Base-by-base conservation (phyloP, 1,140 invertebrate species). In the Drosophila kikkawai region DNA sequence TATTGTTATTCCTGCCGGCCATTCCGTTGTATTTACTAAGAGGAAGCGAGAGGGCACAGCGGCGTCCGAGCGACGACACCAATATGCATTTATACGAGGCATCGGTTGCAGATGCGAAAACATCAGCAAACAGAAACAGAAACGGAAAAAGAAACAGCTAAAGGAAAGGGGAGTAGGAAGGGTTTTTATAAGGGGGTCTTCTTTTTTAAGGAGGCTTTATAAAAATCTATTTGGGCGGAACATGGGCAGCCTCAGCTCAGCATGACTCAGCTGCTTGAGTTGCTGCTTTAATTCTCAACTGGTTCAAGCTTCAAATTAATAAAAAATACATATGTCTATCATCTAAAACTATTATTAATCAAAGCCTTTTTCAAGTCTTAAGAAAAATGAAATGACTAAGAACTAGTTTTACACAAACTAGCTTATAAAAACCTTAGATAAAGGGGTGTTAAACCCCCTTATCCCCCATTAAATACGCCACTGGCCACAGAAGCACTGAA, bases 41-140 rank as follows among this genome's bases (percentile, higher is more conserved):
- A 53, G 75, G 19, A 47, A 75, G 58, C 69, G 75, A 48, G 70
- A 66, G 48, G 61, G 50, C 70, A 48, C 19, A 37, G 60, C 44
- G 29, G 12, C 8, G 15, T n/a, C 58, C 19, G 19, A 51, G 41
- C 36, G 53, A 65, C 75, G 73, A 69, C 67, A 79, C 84, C 76
- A 83, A 88, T 80, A 88, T 77, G 84, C 82, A 86, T 87, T 86
- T 87, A 79, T 85, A 66, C 58, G 64, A 69, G 50, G 65, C 74
- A 75, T 67, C 67, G 69, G 66, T 65, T 75, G 61, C 61, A 74
- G 69, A 63, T 64, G 65, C 58, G 58, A 81, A 70, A 51, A 76
- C 67, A 82, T 67, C 67, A 59, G 48, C 48, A 53, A 65, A 63
- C 42, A 48, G 42, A 45, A 75, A 77, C 36, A 48, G 57, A 45